These are phyloP conservation scores for Tipula unca DNA, from an alignment of 2,888 invertebrate genomes.

Conservation along the genomic window DNA sequence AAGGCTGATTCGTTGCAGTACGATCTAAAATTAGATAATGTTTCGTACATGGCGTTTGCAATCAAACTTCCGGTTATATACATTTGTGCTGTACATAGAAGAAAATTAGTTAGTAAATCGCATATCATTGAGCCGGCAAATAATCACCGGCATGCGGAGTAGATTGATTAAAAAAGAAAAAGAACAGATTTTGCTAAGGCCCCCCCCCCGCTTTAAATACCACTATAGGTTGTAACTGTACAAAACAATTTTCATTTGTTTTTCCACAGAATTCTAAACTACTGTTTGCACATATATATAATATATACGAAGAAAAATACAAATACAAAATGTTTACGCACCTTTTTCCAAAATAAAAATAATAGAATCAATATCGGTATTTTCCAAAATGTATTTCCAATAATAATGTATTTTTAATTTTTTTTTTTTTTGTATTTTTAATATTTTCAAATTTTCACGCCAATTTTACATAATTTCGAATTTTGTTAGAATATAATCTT, in stretches of 20 bases:
- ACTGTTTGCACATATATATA: not conserved
- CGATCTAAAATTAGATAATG: not conserved
- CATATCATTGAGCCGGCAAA: not conserved
- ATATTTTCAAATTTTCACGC: not conserved
- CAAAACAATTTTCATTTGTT: not conserved
- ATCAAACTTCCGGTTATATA: not conserved
- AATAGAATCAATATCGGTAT: not conserved
- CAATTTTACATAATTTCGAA: slow-evolving; percentile 18
- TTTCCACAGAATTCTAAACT: not conserved
- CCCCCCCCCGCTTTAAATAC: not conserved
- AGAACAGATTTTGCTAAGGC: not conserved
- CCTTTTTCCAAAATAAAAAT: not conserved
- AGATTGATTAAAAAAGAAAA: not conserved
- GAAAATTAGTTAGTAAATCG: no score
- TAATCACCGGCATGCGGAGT: not conserved
- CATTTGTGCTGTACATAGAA: no score
- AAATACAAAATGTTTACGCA: not conserved
- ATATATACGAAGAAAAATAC: not conserved
- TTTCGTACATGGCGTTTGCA: not conserved
- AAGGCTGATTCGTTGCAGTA: not conserved
- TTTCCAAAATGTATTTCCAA: not conserved
- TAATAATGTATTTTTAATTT: not conserved
- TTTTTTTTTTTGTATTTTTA: not conserved
- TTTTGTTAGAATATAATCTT: not conserved
- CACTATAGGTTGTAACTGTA: not conserved